phyloP scores from a whole-genome alignment of 2,888 invertebrate species.

The Carpatolechia fugitivella region DNA sequence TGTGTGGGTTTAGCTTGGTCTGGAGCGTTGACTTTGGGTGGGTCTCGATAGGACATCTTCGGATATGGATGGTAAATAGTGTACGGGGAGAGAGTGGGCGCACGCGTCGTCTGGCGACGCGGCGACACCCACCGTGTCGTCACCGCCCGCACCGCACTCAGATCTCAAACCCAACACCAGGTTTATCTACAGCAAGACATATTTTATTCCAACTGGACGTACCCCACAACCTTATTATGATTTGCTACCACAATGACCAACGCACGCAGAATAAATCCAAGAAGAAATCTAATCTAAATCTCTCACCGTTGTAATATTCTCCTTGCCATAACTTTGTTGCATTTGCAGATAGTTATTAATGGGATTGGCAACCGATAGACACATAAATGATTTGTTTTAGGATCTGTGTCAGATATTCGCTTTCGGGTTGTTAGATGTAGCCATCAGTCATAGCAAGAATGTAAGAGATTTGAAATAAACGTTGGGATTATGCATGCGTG shows the following conservation, averaged over 20 bases:
- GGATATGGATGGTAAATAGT: conserved; percentile 16
- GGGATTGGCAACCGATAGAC: conserved; percentile 60
- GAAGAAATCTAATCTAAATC: too few relatives aligned
- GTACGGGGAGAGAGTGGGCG: conserved; percentile 32
- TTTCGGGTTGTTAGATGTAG: conserved; percentile 44
- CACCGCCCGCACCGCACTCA: conserved; percentile 39
- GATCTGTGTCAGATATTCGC: conserved; percentile 20
- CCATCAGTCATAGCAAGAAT: conserved; percentile 53
- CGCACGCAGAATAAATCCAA: too few relatives aligned
- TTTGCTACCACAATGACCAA: conserved; percentile 42
- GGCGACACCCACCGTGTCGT: conserved; percentile 39
- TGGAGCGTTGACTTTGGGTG: conserved; percentile 9
- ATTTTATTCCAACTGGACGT: conserved; percentile 50
- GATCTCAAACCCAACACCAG: conserved; percentile 56
- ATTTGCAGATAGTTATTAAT: conserved; percentile 56
- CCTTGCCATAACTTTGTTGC: conserved; percentile 54
- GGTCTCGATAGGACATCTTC: neutral
- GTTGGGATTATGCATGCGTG: conserved; percentile 67
- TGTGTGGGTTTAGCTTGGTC: neutral
- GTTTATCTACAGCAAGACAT: conserved; percentile 59
- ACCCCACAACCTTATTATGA: conserved; percentile 51
- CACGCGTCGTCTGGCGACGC: conserved; percentile 28
- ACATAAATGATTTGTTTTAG: conserved; percentile 45
- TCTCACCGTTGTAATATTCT: too few relatives aligned
- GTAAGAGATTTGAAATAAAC: conserved; percentile 62